phyloP scores from a whole-genome alignment of 2,888 invertebrate genomes.

The Crioceris asparagi region DNA sequence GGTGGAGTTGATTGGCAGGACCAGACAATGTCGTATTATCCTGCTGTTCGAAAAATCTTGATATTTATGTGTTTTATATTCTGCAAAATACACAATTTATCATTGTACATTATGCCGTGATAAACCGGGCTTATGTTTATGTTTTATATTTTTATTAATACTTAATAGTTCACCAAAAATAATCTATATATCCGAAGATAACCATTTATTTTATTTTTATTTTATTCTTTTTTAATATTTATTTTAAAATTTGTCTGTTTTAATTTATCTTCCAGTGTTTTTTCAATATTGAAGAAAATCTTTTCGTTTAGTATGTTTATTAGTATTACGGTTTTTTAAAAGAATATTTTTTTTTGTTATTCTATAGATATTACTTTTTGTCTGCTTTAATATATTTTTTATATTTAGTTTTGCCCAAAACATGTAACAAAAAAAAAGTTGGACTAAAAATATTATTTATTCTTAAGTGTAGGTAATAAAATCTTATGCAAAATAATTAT shows the following conservation, averaged over 20 bases:
- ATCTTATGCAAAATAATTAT: neutral
- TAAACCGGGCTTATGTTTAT: no score
- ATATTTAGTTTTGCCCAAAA: no score
- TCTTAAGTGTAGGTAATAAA: no score
- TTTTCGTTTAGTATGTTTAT: no score
- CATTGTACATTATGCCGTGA: neutral
- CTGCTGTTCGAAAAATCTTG: conserved; percentile 1
- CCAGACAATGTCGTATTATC: conserved; percentile 6
- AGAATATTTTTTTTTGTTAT: neutral
- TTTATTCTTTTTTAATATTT: conserved; percentile 2
- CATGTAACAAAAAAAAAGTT: conserved; percentile 1
- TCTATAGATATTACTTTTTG: neutral
- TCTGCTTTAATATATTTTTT: no score
- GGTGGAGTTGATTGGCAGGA: conserved; percentile 6
- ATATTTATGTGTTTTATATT: neutral
- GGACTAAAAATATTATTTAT: no score
- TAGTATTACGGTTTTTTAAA: no score
- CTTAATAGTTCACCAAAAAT: no score
- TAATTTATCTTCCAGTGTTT: no score
- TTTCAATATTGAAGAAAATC: no score
- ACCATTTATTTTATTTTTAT: conserved; percentile 1
- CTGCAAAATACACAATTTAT: neutral
- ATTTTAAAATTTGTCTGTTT: conserved; percentile 2
- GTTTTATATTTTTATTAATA: no score
- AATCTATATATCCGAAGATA: no score